Base-by-base conservation (phyloP, 2,888 invertebrate species). In the Lepidocyrtoides sp. region DNA sequence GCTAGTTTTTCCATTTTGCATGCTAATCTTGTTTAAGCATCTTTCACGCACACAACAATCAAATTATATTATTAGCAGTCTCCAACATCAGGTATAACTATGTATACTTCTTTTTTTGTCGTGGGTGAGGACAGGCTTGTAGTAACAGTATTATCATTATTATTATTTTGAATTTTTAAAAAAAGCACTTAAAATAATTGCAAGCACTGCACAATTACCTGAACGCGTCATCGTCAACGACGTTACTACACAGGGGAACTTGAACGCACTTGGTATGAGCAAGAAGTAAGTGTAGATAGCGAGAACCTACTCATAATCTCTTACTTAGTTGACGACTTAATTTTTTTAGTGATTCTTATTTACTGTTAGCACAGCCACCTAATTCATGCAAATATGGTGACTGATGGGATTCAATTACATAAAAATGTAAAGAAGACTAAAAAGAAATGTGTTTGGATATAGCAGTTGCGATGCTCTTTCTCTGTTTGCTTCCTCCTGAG, bases 1-100 rank as follows among this genome's bases (percentile, higher is more conserved):
- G 48, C 89, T 88, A 66, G 72, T 90, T 90, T 89, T 90, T 36
- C 63, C 41, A 79, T 90, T 85, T 90, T 85, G 82, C 84, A 89
- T 84, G 32, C 41, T 91, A 91, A 91, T 91, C 91, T 91, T 69
- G 86, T 82, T 72, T 72, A n/a, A 91, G 84, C n/a, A 91, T 91
- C 91, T 90, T 91, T 57, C 79, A 54, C 69, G 63, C 79, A 81
- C 26, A 81, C 81, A 87, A 79, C 79, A 88, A 88, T 81, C 69
- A 69, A 88, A 88, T 81, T 81, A 81, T 75, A 48, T 12, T 48
- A 66, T 48, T 44, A 44, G 48, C 75, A 26, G 23, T 48, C 60
- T 63, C 32, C 66, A 36, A 17, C 36, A 36, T 69, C 66, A 36
- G 1, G 20, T 17, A 20, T 57, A 20, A 8, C 57, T 4, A 20